phyloP scores from a whole-genome alignment of 2,797 vertebrate genomes.

The Silurus aristotelis region DNA sequence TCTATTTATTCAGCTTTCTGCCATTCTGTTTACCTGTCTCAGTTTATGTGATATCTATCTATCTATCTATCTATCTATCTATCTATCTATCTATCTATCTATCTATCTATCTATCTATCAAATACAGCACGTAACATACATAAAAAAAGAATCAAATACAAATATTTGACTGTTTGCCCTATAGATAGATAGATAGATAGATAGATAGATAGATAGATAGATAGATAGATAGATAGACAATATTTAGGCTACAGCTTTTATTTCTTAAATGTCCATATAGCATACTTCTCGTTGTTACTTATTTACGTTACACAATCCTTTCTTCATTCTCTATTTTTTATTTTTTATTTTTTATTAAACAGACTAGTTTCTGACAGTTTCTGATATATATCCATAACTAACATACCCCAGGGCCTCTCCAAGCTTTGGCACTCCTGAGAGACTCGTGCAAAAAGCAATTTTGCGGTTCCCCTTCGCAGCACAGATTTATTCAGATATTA shows the following conservation, averaged over 20 bases:
- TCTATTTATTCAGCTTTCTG: too few relatives aligned
- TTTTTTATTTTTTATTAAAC: neutral
- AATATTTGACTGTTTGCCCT: neutral
- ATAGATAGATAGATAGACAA: too few relatives aligned
- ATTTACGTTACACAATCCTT: neutral
- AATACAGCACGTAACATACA: too few relatives aligned
- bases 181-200: too few relatives aligned
- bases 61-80: too few relatives aligned
- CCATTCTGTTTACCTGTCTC: neutral
- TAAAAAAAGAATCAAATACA: too few relatives aligned
- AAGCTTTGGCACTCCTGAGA: neutral
- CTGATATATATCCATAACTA: too few relatives aligned
- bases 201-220: too few relatives aligned
- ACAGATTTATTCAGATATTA: neutral
- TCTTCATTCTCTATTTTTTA: neutral
- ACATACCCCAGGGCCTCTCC: neutral
- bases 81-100: too few relatives aligned
- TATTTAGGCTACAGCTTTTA: too few relatives aligned
- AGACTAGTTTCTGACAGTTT: too few relatives aligned
- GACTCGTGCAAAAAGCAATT: neutral
- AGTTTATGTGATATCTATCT: neutral
- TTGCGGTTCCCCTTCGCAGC: neutral
- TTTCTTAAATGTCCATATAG: neutral
- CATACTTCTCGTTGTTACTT: neutral
- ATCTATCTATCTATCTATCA: too few relatives aligned